Base-by-base conservation (phyloP, 2,113 vertebrate genomes). In the Aix galericulata region DNA sequence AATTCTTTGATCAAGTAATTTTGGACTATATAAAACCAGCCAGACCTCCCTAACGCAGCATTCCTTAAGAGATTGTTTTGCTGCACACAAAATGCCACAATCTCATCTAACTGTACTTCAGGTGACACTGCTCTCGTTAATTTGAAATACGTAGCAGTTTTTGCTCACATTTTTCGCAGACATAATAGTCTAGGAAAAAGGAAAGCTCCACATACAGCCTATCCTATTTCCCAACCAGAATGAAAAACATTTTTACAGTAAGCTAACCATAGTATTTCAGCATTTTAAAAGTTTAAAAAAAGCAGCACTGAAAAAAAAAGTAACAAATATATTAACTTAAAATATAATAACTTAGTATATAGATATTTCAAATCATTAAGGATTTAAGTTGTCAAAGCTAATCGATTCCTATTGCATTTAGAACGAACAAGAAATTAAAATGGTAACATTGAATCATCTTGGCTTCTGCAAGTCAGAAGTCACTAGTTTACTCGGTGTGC, bases 1-100 rank as follows among this genome's bases (percentile, higher is more conserved):
- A 68, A 93, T 96, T 96, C 95, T 97, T 95, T 97, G 95, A 96
- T 95, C 85, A 83, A 94, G 81, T 94, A 94, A 96, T 95, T 94
- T 96, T 86, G 97, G 60, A 93, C 93, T 95, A 79, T 53, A 88
- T 90, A 96, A 96, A 95, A 91, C 6, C 92, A 96, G 93, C 83
- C 89, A 95, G 81, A 94, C 85, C 68, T 91, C 81, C 86, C 91
- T 25, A 56, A 59, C 5, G 16, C 6, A 46, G 83, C 85, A 81
- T 88, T 95, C 90, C 82, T 95, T 18, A 27, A 66, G 95, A 96
- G 21, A 32, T 58, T 79, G 71, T 75, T 69, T 38, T 87, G 85
- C 83, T 91, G 88, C 69, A 42, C n/a, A 59, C 46, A 82, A 71
- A 95, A 88, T 12, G 18, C 84, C 90, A 6, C 16, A 2, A 5